These are phyloP conservation scores for Ernsta delagoae DNA, from an alignment of 2,888 invertebrate genomes.

Conservation along the genomic window DNA sequence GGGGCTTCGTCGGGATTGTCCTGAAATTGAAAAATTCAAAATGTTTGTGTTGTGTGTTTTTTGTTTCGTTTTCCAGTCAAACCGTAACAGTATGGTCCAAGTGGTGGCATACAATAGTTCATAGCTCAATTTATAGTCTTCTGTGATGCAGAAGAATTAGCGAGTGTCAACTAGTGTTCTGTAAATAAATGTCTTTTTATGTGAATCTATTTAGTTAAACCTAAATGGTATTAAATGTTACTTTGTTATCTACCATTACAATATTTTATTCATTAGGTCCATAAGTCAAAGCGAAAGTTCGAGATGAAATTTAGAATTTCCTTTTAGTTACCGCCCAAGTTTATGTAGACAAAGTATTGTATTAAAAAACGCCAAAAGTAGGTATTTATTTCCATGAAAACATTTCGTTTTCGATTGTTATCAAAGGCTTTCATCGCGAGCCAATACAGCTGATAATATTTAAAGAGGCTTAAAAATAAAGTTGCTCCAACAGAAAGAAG, in stretches of 20 bases:
- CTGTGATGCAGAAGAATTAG: too few species aligned
- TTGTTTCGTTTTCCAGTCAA: too few species aligned
- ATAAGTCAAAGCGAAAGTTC: neutral
- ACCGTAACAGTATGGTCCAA: too few species aligned
- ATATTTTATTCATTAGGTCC: too few species aligned
- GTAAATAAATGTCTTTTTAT: too few species aligned
- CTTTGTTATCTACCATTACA: too few species aligned
- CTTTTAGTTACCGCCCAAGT: neutral
- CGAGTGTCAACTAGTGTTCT: too few species aligned
- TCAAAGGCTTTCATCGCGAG: conserved; percentile 22
- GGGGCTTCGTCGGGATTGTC: neutral
- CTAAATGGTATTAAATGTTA: too few species aligned
- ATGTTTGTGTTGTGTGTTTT: too few species aligned
- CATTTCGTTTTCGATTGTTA: conserved; percentile 24
- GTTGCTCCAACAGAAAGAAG: conserved; percentile 19
- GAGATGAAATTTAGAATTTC: neutral
- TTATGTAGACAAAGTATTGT: neutral
- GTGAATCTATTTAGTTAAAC: too few species aligned
- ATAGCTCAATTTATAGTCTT: too few species aligned
- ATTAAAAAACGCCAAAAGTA: neutral
- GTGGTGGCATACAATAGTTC: too few species aligned
- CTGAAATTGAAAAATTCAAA: neutral
- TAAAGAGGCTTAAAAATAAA: conserved; percentile 32
- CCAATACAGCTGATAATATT: conserved; percentile 31
- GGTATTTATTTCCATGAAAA: neutral